Evolutionary conservation across 1,140 invertebrate species (phyloP), one percentile per base, ranked within the genome.

Genomic region (Heliconius congener): DNA sequence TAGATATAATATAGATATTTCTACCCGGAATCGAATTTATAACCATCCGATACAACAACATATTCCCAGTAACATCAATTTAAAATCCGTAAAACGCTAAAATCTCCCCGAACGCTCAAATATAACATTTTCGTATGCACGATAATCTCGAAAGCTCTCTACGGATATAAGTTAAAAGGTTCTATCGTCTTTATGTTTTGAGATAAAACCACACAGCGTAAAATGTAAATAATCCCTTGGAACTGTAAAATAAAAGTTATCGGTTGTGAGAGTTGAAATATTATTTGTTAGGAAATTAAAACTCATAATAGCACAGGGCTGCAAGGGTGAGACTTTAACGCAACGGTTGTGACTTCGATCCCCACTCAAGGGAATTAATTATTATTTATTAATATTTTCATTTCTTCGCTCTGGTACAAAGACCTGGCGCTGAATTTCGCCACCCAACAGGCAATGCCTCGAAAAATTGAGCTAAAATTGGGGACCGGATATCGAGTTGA

Each of bases 131-230:
- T 60, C n/a, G 55, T 66, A 46, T 66, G 60, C 27, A 30, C 70
- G 34, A 77, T 71, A 50, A 77, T 70, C 77, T 37, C 18, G 37
- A 52, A 55, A 81, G n/a, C 52, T 80, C 52, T 75, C 71, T 57
- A 50, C 77, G 9, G n/a, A 73, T 71, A 39, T 23, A 74, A 30
- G 57, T 50, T 73, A 50, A 73, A 27, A 73, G 39, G n/a, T 23
- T 46, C 72, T 73, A 46, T 50, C 23, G 23, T 66, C 27, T 66
- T 30, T 66, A 30, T 30, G 60, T 66, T 27, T 52, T 5, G 27
- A 66, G 60, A 27, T 66, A 66, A 66, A 13, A 13, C 9, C 23
- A 30, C 1, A 66, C 27, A 66, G 13, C 55, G 30, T 30, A n/a
- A n/a, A n/a, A 27, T 66, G 60, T 30, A 66, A 66, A 66, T 66